These are phyloP conservation scores for Patella caerulea DNA, from an alignment of 2,888 invertebrate species.

Conservation along the genomic window DNA sequence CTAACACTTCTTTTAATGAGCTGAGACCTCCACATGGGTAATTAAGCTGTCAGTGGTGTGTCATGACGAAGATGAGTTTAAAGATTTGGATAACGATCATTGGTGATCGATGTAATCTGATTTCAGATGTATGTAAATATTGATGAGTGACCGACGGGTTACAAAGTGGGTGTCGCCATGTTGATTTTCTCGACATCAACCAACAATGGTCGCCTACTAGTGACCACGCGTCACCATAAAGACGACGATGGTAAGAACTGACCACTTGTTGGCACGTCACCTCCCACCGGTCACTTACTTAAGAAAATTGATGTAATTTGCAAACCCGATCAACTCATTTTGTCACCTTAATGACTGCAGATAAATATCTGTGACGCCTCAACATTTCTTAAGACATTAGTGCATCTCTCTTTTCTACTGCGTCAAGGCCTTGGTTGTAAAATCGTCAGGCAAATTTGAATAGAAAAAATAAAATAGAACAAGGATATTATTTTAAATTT, in stretches of 20 bases:
- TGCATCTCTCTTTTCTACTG: too few relatives aligned
- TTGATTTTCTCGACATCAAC: not conserved
- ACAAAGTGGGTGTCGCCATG: not conserved
- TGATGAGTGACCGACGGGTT: slow-evolving; percentile 1
- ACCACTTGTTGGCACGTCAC: slow-evolving; percentile 7
- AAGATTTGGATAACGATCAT: not conserved
- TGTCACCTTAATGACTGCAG: slow-evolving; percentile 3
- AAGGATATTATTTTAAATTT: too few relatives aligned
- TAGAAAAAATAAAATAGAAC: too few relatives aligned
- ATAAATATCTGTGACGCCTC: too few relatives aligned
- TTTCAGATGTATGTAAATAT: slow-evolving; percentile 7
- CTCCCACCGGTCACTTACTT: slow-evolving; percentile 2
- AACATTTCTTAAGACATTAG: too few relatives aligned
- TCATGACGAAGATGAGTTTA: not conserved
- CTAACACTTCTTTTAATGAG: slow-evolving; percentile 5
- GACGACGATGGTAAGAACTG: not conserved
- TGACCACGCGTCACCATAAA: not conserved
- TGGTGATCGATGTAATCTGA: slow-evolving; percentile 2
- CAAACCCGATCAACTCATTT: not conserved
- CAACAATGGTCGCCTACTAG: not conserved
- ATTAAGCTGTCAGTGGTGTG: slow-evolving; percentile 6
- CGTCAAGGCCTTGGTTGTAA: too few relatives aligned
- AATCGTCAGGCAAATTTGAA: too few relatives aligned
- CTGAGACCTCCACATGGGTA: not conserved
- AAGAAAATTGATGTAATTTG: slow-evolving; percentile 5